phyloP scores from a whole-genome alignment of 2,113 vertebrate genomes.

The Thamnophis sirtalis region DNA sequence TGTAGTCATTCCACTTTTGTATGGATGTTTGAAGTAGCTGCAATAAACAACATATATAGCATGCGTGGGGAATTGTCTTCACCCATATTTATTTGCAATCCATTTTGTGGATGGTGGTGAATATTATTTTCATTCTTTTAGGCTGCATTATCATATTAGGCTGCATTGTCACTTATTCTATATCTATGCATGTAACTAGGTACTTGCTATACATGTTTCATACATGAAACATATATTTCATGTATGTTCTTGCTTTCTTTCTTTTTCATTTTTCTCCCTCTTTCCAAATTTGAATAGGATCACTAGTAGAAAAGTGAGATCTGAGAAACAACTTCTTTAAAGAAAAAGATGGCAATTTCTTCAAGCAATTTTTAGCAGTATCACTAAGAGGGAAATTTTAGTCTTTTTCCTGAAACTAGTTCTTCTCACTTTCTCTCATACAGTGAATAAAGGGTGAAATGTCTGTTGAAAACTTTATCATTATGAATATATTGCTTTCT shows the following conservation, averaged over 20 bases:
- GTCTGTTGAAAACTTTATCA: neutral
- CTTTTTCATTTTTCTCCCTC: neutral
- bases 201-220: neutral
- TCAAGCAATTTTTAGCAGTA: neutral
- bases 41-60: slow-evolving; percentile 25
- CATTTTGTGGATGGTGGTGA: neutral
- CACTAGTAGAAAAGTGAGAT: neutral
- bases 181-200: neutral
- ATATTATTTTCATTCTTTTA: neutral
- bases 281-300: neutral
- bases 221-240: neutral
- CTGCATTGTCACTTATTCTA: neutral
- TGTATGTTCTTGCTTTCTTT: neutral
- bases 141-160: neutral
- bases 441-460: neutral
- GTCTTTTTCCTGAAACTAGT: neutral
- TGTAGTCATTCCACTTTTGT: slow-evolving; percentile 12
- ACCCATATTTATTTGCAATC: slow-evolving; percentile 12
- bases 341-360: neutral
- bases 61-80: neutral
- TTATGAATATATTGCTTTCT: neutral
- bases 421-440: neutral
- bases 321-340: neutral
- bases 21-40: slow-evolving; percentile 4
- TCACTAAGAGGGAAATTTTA: neutral